phyloP scores from a whole-genome alignment of 2,113 vertebrate genomes.

The Hippocampus barbouri region DNA sequence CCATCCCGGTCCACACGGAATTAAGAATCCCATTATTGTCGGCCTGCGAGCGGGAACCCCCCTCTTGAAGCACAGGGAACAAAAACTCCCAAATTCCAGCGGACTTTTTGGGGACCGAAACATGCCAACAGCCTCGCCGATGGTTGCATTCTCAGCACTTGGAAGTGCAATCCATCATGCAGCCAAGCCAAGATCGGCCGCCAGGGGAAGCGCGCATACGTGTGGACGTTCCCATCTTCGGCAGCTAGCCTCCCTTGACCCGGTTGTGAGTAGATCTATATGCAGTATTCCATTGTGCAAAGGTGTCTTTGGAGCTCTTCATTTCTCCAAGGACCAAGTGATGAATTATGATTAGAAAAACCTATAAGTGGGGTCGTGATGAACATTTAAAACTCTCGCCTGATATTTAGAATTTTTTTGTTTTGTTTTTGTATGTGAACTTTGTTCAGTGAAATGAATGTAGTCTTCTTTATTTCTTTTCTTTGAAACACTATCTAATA shows the following conservation, averaged over 20 bases:
- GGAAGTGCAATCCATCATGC: constrained; percentile 21
- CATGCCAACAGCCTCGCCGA: constrained; percentile 26
- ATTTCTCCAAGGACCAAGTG: constrained; percentile 70
- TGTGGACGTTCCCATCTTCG: constrained; percentile 79
- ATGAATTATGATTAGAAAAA: constrained; percentile 58
- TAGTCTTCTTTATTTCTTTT: constrained; percentile 66
- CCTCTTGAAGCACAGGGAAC: constrained; percentile 38
- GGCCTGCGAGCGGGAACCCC: constrained; percentile 33
- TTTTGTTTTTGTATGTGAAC: constrained; percentile 74
- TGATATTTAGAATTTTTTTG: constrained; percentile 71
- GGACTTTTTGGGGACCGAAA: constrained; percentile 9
- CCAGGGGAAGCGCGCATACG: constrained; percentile 74
- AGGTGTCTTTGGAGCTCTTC: constrained; percentile 84
- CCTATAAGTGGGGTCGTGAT: constrained; percentile 77
- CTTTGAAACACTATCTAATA: constrained; percentile 70
- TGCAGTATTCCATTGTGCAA: constrained; percentile 89
- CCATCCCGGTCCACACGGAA: constrained; percentile 16
- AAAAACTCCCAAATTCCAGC: constrained; percentile 34
- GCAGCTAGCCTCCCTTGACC: constrained; percentile 85
- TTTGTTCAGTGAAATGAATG: constrained; percentile 83
- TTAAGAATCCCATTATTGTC: constrained; percentile 17
- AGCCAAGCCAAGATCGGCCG: constrained; percentile 37
- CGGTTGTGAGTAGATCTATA: constrained; percentile 78
- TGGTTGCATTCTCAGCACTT: constrained; percentile 52
- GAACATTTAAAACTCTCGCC: constrained; percentile 78